Conservation (phyloP, 2,888 invertebrate genomes). For the Trachelus tabidus region DNA sequence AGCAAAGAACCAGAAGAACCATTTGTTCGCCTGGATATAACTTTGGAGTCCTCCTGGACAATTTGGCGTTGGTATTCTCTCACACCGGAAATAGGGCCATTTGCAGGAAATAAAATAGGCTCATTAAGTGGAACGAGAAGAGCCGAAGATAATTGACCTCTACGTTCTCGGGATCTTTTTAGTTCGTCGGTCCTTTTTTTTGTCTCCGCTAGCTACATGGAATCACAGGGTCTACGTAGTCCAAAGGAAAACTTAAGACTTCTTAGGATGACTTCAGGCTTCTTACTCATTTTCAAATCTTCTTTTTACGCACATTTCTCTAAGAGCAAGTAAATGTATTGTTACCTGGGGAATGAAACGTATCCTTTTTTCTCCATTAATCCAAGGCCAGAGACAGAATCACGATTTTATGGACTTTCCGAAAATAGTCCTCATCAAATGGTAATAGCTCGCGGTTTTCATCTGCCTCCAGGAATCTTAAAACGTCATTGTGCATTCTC, state of each 20-base stretch:
- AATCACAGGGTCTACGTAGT: not conserved
- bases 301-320: no score
- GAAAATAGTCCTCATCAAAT: not conserved
- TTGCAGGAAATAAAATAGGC: constrained; percentile 47
- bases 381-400: no score
- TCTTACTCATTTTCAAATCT: no score
- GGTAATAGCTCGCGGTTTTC: not conserved
- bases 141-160: constrained; percentile 31
- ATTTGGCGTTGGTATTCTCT: not conserved
- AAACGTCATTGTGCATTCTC: not conserved
- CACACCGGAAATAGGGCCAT: constrained; percentile 39
- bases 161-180: not conserved
- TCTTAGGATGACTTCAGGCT: no score
- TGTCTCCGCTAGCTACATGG: not conserved
- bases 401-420: no score
- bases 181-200: not conserved
- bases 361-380: no score
- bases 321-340: no score
- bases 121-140: constrained; percentile 19
- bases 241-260: not conserved
- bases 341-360: no score
- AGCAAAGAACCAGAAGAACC: not conserved
- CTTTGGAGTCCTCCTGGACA: not conserved
- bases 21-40: not conserved
- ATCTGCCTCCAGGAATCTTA: not conserved